phyloP scores from a whole-genome alignment of 2,797 vertebrate species.

The Ammospiza maritima region DNA sequence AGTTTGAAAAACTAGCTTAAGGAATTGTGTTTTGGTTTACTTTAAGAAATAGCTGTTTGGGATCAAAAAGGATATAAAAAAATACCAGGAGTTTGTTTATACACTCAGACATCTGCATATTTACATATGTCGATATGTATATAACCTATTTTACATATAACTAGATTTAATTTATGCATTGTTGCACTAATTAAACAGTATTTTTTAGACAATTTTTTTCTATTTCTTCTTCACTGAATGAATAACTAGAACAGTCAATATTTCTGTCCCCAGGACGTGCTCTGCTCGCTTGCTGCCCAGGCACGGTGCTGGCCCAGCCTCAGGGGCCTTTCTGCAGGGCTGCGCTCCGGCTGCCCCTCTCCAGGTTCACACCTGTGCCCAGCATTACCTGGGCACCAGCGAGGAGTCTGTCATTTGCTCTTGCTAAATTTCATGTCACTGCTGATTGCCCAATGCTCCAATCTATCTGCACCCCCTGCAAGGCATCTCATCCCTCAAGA shows the following conservation, averaged over 20 bases:
- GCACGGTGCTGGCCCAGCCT: neutral
- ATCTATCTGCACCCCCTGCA: neutral
- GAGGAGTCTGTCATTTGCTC: neutral
- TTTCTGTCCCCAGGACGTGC: neutral
- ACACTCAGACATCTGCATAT: neutral
- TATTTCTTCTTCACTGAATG: neutral
- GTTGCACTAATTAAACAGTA: neutral
- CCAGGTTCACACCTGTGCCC: too few relatives aligned
- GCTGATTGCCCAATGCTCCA: fast-evolving
- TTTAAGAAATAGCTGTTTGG: neutral
- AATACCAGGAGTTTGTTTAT: neutral
- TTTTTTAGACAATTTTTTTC: neutral
- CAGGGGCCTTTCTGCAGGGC: neutral
- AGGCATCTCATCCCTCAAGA: neutral
- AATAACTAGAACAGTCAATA: neutral
- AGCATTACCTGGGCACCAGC: neutral
- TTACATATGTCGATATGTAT: neutral
- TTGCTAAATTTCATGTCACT: neutral
- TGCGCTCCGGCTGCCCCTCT: neutral
- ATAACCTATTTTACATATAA: neutral
- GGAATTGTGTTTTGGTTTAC: neutral
- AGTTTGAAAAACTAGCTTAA: neutral
- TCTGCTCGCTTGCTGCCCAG: neutral
- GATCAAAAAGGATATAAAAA: neutral
- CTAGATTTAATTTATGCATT: neutral